A percentile compares a stretch with the other conserved stretches of the same genome.
These are phyloP conservation scores for Pachyramphus minor DNA, from an alignment of 2,113 vertebrate species.

Conservation along the genomic window DNA sequence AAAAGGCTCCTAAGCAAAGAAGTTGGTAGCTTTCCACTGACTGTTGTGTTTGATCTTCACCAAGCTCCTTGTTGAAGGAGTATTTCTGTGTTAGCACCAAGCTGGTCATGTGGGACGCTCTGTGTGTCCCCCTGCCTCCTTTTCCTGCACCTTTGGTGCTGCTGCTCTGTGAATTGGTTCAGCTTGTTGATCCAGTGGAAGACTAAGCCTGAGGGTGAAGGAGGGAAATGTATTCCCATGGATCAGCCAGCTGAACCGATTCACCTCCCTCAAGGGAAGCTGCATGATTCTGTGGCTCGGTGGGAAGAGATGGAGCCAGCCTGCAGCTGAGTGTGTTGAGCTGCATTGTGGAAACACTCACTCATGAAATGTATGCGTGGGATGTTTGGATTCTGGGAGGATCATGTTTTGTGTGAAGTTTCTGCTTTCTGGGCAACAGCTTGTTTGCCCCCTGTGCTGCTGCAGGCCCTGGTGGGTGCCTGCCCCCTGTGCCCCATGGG, in stretches of 20 bases:
- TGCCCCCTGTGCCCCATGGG: not conserved
- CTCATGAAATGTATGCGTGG: rapidly evolving
- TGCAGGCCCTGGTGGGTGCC: not conserved
- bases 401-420: not conserved
- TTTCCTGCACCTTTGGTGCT: not conserved
- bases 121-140: not conserved
- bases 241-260: not conserved
- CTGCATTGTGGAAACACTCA: not conserved
- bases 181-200: not conserved
- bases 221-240: not conserved
- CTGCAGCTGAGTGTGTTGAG: not conserved
- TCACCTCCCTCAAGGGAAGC: not conserved
- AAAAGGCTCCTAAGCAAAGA: not conserved
- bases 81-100: not conserved
- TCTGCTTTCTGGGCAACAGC: not conserved
- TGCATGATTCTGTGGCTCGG: not conserved
- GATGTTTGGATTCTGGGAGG: not conserved
- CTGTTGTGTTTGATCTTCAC: not conserved
- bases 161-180: not conserved
- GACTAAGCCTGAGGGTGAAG: not conserved
- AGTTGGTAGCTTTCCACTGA: not conserved
- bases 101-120: not conserved
- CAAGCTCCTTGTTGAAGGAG: not conserved
- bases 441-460: not conserved
- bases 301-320: not conserved